These are phyloP conservation scores for Actinemys pallida DNA, from an alignment of 2,113 vertebrate species.

Conservation along the genomic window DNA sequence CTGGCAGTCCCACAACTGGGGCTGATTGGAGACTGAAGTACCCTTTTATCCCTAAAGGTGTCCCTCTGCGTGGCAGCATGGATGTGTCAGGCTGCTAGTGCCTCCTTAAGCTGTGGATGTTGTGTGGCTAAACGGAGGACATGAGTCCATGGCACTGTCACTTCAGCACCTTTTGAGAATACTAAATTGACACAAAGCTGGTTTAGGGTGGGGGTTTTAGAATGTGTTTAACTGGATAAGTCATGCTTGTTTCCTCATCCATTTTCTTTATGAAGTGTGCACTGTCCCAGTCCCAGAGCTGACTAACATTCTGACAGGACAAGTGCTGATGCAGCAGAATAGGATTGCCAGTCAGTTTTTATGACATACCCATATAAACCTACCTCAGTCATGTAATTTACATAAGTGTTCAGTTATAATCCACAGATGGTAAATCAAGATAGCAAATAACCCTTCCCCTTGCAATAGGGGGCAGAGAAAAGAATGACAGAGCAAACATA, in stretches of 20 bases:
- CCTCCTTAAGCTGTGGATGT: background rate
- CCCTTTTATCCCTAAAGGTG: background rate
- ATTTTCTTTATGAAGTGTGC: background rate
- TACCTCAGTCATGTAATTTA: constrained; percentile 4
- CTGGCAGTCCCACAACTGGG: background rate
- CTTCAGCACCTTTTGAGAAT: background rate
- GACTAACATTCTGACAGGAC: background rate
- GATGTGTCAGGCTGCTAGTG: background rate
- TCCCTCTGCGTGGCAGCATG: background rate
- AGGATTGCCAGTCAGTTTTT: constrained; percentile 33
- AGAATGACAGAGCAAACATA: background rate
- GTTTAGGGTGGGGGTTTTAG: background rate
- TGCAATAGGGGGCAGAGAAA: background rate
- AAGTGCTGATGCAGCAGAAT: constrained; percentile 44
- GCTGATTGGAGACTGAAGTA: background rate
- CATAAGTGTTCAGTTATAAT: constrained; percentile 10
- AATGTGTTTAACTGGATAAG: background rate
- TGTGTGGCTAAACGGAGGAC: background rate
- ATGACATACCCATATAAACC: background rate
- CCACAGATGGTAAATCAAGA: background rate
- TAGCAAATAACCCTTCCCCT: background rate
- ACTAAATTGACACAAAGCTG: background rate
- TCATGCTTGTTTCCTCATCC: background rate
- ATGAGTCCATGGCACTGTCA: background rate
- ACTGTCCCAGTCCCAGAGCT: background rate